Conservation (phyloP, 1,140 invertebrate species). For the Cherax destructor region DNA sequence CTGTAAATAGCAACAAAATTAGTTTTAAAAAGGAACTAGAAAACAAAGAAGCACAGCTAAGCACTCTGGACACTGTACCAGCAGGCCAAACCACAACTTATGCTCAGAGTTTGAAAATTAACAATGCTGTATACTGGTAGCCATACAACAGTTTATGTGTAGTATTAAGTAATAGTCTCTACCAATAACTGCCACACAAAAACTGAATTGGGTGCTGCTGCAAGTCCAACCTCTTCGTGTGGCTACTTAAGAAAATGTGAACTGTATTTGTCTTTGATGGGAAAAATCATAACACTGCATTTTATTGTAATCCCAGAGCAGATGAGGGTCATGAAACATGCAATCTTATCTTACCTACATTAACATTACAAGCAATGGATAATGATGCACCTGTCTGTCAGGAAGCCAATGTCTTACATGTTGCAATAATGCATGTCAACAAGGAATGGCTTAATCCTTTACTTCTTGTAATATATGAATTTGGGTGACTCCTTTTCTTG, state of each 20-base stretch:
- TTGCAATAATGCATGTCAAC: neutral
- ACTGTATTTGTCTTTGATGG: neutral
- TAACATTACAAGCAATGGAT: slow-evolving; percentile 5
- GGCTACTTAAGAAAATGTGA: slow-evolving; percentile 8
- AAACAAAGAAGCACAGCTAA: slow-evolving; percentile 12
- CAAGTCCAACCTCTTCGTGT: slow-evolving; percentile 22
- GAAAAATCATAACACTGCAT: slow-evolving; percentile 19
- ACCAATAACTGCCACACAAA: neutral
- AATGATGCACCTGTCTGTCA: neutral
- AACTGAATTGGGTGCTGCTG: neutral
- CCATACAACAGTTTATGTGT: slow-evolving; percentile 12
- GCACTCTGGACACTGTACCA: slow-evolving; percentile 4
- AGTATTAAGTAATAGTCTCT: neutral
- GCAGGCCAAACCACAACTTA: slow-evolving; percentile 8
- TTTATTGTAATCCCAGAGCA: slow-evolving; percentile 12
- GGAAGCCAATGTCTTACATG: slow-evolving; percentile 10
- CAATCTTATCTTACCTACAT: slow-evolving; percentile 9
- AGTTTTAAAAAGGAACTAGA: slow-evolving; percentile 16
- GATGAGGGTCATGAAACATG: slow-evolving; percentile 14
- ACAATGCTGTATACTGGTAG: slow-evolving; percentile 22
- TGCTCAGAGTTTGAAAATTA: neutral
- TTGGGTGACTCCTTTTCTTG: neutral
- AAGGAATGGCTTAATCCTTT: slow-evolving; percentile 6
- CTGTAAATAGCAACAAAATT: slow-evolving; percentile 11
- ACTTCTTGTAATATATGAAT: neutral